Percentiles rank a stretch among this genome's conserved stretches.
These are phyloP conservation scores for Ophion ellenae DNA, from an alignment of 2,888 invertebrate genomes.

Conservation along the genomic window DNA sequence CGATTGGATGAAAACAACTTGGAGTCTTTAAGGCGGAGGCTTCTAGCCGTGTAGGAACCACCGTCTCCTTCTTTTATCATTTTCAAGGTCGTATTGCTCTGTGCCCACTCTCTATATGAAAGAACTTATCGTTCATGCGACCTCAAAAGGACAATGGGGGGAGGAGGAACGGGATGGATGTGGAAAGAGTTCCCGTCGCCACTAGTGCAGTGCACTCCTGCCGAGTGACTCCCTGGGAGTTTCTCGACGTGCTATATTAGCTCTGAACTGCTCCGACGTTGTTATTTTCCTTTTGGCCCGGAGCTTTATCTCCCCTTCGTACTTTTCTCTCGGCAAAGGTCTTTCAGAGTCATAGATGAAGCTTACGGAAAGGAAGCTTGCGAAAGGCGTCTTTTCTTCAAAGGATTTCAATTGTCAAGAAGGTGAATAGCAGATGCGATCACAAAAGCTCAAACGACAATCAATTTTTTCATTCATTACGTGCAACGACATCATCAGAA, in stretches of 20 bases:
- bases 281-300: slow-evolving; percentile 24
- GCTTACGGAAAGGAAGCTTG: neutral
- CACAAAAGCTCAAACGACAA: slow-evolving; percentile 28
- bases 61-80: neutral
- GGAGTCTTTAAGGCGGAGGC: no score
- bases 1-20: no score
- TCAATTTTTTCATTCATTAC: slow-evolving; percentile 43
- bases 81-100: slow-evolving; percentile 5
- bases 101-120: slow-evolving; percentile 6
- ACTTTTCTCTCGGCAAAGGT: slow-evolving; percentile 2
- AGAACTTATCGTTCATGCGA: neutral
- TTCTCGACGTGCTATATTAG: slow-evolving; percentile 14
- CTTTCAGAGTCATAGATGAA: slow-evolving; percentile 35
- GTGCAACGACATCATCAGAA: neutral
- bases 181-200: neutral
- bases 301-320: slow-evolving; percentile 13
- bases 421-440: neutral
- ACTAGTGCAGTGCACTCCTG: slow-evolving; percentile 13
- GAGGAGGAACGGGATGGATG: neutral
- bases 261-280: slow-evolving; percentile 13
- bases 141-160: slow-evolving; percentile 34
- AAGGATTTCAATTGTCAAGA: slow-evolving; percentile 53
- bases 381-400: slow-evolving; percentile 24
- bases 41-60: no score
- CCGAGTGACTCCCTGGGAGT: neutral